A percentile compares a stretch with the other conserved stretches of the same genome.
These are phyloP conservation scores for Acanthosepion pharaonis DNA, from an alignment of 2,888 invertebrate species.

Conservation along the genomic window DNA sequence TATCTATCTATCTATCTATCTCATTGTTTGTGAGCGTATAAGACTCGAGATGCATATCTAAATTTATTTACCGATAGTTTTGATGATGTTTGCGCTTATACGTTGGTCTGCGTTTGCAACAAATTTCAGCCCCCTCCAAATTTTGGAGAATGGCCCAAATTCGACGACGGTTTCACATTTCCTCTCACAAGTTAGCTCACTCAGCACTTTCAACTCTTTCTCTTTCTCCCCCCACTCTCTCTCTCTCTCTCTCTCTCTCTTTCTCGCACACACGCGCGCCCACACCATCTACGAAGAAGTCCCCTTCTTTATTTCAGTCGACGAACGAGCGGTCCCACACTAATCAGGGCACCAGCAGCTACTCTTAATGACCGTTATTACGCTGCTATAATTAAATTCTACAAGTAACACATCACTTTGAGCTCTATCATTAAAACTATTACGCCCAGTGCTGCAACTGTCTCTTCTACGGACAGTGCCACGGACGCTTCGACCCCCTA, in stretches of 20 bases:
- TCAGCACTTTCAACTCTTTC: background rate
- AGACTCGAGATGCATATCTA: too few species aligned
- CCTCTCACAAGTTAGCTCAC: background rate
- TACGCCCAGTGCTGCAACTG: background rate
- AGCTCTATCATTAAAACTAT: background rate
- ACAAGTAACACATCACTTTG: slow-evolving; percentile 10
- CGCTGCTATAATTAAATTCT: slow-evolving; percentile 12
- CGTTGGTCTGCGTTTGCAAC: background rate
- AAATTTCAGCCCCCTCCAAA: background rate
- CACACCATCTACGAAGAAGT: background rate
- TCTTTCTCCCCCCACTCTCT: too few species aligned
- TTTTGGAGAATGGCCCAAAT: background rate
- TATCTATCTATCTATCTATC: background rate
- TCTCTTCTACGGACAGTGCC: background rate
- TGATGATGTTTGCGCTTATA: too few species aligned
- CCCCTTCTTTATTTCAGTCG: background rate
- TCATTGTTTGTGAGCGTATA: too few species aligned
- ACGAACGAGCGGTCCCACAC: background rate
- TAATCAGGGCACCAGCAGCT: background rate
- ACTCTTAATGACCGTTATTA: background rate
- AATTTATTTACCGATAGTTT: too few species aligned
- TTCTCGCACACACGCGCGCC: too few species aligned
- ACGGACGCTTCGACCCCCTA: background rate
- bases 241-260: too few species aligned
- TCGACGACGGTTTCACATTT: background rate